Base-by-base conservation (phyloP, 2,113 vertebrate species). In the Ia io region DNA sequence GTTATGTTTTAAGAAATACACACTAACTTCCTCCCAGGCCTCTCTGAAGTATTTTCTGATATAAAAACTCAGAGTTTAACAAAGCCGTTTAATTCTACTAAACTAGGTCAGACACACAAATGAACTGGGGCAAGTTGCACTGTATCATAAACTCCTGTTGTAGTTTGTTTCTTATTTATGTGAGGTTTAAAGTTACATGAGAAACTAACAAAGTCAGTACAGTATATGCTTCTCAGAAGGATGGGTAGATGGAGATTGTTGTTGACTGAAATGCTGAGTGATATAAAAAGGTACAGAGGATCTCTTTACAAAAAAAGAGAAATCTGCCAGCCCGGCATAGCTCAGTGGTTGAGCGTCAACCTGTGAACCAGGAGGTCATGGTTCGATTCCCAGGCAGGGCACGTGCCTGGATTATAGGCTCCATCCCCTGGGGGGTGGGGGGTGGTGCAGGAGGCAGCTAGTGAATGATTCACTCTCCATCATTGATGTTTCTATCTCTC, bases 1-100 rank as follows among this genome's bases (percentile, higher is more conserved):
- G 71, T 93, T 95, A 17, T 65, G 42, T 59, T 61, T 78, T 92
- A 63, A 90, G 61, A 95, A 95, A 67, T 40, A 71, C 10, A 88
- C 61, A 16, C 18, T 35, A 65, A 78, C 78, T 13, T 73, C 37
- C 87, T 92, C 18, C 10, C 71, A 65, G 44, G 30, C n/a, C 13
- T 40, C 44, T 80, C 44, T 35, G 20, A 79, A 28, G 3, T 80
- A 59, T 73, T 93, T 84, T 23, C 25, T 78, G 18, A 37, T 28
- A 35, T 85, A 82, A 16, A 86, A 42, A 85, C 30, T 85, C 70
- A 83, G 37, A 88, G 32, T 71, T 78, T 77, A 85, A 80, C 74
- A 61, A 86, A 89, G 25, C 44, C n/a, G 47, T 73, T 95, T 65
- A 49, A 23, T 56, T 91, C 93, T 61, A 83, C 3, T 70, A 35